phyloP scores from a whole-genome alignment of 2,888 invertebrate species.

The Neuroscelio doddi region DNA sequence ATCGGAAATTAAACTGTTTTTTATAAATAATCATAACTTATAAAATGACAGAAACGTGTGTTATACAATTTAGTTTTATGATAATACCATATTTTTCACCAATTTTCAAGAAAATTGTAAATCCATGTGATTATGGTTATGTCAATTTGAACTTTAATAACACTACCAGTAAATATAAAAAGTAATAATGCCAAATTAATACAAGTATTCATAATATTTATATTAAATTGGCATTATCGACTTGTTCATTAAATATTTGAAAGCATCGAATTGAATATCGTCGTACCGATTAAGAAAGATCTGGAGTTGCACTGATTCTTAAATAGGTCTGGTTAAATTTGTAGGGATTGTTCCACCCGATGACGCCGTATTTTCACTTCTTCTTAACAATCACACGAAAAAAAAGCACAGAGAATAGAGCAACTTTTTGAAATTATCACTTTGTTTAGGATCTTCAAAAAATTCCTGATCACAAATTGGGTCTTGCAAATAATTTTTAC shows the following conservation, averaged over 20 bases:
- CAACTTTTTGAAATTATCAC: slow-evolving; percentile 84
- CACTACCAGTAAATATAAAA: too few relatives aligned
- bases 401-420: slow-evolving; percentile 88
- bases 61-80: too few relatives aligned
- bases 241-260: slow-evolving; percentile 84
- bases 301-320: slow-evolving; percentile 90
- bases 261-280: slow-evolving; percentile 88
- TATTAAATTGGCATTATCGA: too few relatives aligned
- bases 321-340: slow-evolving; percentile 97
- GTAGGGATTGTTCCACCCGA: slow-evolving; percentile 97
- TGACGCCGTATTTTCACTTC: slow-evolving; percentile 90
- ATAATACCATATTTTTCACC: too few relatives aligned
- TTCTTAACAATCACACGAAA: slow-evolving; percentile 96
- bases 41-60: too few relatives aligned
- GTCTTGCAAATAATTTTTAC: slow-evolving; percentile 73
- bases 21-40: too few relatives aligned
- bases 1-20: too few relatives aligned
- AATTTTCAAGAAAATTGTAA: too few relatives aligned
- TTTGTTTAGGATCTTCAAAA: slow-evolving; percentile 87
- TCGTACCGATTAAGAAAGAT: slow-evolving; percentile 90
- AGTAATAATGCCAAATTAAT: too few relatives aligned
- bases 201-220: too few relatives aligned
- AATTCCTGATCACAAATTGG: slow-evolving; percentile 91
- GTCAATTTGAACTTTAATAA: too few relatives aligned
- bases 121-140: too few relatives aligned